A percentile compares a stretch with the other conserved stretches of the same genome.
These are phyloP conservation scores for Sinocyclocheilus maitianheensis DNA, from an alignment of 2,113 vertebrate genomes.

Conservation along the genomic window DNA sequence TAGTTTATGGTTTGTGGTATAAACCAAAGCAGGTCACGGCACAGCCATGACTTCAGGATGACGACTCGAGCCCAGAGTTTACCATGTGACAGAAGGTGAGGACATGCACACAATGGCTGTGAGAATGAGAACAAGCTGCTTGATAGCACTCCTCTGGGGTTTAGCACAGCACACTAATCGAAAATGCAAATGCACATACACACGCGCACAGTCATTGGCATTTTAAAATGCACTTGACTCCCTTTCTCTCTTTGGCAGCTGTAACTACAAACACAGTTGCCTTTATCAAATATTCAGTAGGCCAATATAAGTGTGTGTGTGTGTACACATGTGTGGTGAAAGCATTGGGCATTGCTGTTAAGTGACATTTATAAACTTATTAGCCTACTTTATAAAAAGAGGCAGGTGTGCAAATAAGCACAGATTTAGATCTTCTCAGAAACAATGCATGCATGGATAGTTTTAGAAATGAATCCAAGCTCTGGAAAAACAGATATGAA, in stretches of 20 bases:
- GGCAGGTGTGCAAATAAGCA: not conserved
- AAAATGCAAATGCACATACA: constrained; percentile 11
- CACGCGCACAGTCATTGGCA: not conserved
- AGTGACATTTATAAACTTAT: not conserved
- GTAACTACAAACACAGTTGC: constrained; percentile 48
- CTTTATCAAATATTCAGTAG: constrained; percentile 56
- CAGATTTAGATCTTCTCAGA: not conserved
- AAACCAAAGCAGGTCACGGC: not conserved
- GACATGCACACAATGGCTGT: not conserved
- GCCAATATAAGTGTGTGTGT: constrained; percentile 33
- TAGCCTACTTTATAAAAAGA: not conserved
- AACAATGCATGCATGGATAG: too few relatives aligned
- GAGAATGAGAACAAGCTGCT: not conserved
- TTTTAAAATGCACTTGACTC: constrained; percentile 44
- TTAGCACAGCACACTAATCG: constrained; percentile 29
- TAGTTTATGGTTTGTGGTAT: not conserved
- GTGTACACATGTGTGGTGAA: not conserved
- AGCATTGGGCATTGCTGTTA: not conserved
- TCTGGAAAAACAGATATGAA: not conserved
- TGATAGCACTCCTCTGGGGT: constrained; percentile 36
- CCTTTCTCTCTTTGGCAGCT: constrained; percentile 5
- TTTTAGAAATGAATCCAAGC: not conserved
- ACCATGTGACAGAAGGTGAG: constrained; percentile 6
- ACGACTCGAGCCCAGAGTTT: not conserved
- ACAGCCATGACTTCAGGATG: not conserved